A percentile compares a stretch with the other conserved stretches of the same genome.
phyloP scores from a whole-genome alignment of 2,888 invertebrate genomes.

The Amblyjoppa proteus region DNA sequence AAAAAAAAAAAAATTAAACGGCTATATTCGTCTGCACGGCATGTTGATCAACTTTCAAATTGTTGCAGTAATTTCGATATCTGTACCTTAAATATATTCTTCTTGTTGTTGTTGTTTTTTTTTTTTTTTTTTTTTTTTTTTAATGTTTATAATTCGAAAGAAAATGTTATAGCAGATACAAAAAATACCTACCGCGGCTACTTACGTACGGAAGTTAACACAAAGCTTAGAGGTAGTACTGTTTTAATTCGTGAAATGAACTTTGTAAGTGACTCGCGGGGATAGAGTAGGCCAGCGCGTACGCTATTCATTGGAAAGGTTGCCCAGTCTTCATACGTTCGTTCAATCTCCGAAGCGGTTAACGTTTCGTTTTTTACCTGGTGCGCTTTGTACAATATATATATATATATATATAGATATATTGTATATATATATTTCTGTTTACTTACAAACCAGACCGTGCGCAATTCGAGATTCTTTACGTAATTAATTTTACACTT shows the following conservation, averaged over 20 bases:
- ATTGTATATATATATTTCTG: conserved; percentile 53
- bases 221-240: conserved; percentile 84
- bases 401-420: conserved; percentile 2
- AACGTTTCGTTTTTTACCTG: conserved; percentile 82
- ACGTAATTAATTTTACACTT: conserved; percentile 53
- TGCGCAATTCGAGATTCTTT: conserved; percentile 76
- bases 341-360: conserved; percentile 83
- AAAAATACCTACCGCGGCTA: conserved; percentile 88
- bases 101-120: conserved; percentile 44
- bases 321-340: conserved; percentile 83
- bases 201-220: conserved; percentile 87
- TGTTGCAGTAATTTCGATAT: conserved; percentile 38
- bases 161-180: conserved; percentile 78
- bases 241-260: conserved; percentile 82
- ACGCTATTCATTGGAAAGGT: conserved; percentile 83
- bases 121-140: conserved; percentile 77
- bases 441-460: conserved; percentile 82
- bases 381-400: conserved; percentile 79
- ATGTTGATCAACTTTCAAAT: conserved; percentile 52
- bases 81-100: conserved; percentile 76
- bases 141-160: conserved; percentile 80
- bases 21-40: conserved; percentile 40
- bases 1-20: conserved; percentile 57
- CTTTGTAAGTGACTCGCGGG: conserved; percentile 84
- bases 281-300: conserved; percentile 83